These are phyloP conservation scores for Cetonia aurata DNA, from an alignment of 2,888 invertebrate species.

Conservation along the genomic window DNA sequence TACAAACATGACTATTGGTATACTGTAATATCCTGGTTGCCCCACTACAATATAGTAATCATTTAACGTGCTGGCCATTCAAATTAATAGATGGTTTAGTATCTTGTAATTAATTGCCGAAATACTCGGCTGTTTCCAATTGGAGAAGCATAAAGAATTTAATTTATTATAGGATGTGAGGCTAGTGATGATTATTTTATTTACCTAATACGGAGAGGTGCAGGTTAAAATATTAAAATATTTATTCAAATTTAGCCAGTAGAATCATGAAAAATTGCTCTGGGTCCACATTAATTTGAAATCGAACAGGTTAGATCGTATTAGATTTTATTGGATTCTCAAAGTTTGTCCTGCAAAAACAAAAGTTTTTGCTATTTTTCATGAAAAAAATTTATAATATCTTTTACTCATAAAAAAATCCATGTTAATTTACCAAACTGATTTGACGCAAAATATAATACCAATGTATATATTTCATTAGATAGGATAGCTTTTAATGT, in stretches of 20 bases:
- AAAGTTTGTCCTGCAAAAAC: too few species aligned
- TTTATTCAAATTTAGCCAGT: too few species aligned
- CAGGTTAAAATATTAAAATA: too few species aligned
- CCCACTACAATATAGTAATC: constrained; percentile 2
- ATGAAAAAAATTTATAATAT: too few species aligned
- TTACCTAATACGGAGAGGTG: too few species aligned
- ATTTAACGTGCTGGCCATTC: neutral
- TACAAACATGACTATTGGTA: constrained; percentile 19
- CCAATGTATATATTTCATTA: neutral
- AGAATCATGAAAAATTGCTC: too few species aligned
- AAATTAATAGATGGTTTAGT: constrained; percentile 8
- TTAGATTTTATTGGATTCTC: too few species aligned
- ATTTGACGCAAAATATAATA: neutral
- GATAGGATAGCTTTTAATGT: neutral
- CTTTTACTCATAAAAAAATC: too few species aligned
- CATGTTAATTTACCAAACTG: neutral
- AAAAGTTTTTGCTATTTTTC: too few species aligned
- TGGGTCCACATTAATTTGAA: too few species aligned
- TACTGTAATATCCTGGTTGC: constrained; percentile 17
- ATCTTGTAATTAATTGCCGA: constrained; percentile 6
- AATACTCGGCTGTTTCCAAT: neutral
- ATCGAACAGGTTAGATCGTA: too few species aligned
- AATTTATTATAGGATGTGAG: constrained; percentile 13
- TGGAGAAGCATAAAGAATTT: constrained; percentile 1
- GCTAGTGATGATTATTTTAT: neutral